Evolutionary conservation across 2,113 vertebrate species (phyloP).

Genomic region (Syngnathoides biaculeatus): DNA sequence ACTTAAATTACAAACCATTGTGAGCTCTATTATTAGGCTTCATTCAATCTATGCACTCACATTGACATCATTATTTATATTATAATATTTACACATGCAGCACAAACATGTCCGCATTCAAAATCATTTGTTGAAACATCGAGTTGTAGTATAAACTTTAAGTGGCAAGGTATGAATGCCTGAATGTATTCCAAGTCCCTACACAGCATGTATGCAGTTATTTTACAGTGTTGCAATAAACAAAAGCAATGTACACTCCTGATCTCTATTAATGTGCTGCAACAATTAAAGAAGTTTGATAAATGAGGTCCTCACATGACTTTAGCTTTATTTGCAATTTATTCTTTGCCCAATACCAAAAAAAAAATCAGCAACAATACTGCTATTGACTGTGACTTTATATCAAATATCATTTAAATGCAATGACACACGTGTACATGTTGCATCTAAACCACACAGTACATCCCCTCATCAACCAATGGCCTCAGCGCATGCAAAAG

Average conservation of each 20-base stretch:
- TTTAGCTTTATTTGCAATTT: constrained; percentile 2
- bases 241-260: not conserved
- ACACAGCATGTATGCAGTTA: not conserved
- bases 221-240: not conserved
- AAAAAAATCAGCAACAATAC: not conserved
- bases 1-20: not conserved
- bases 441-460: constrained; percentile 34
- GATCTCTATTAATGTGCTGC: not conserved
- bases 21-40: not conserved
- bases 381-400: not conserved
- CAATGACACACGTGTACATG: not conserved
- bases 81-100: not conserved
- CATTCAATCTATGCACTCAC: not conserved
- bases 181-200: not conserved
- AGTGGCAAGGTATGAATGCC: not conserved
- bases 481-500: constrained; percentile 60
- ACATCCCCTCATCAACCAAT: constrained; percentile 46
- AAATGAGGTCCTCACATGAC: constrained; percentile 2
- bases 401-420: not conserved
- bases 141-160: not conserved
- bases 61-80: not conserved
- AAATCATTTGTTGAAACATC: not conserved
- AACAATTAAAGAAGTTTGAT: constrained; percentile 3
- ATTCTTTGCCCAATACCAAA: not conserved
- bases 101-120: too few species aligned